A percentile compares a stretch with the other conserved stretches of the same genome.
Evolutionary conservation across 2,888 invertebrate species (phyloP).

Genomic region (Andrena trimmerana): DNA sequence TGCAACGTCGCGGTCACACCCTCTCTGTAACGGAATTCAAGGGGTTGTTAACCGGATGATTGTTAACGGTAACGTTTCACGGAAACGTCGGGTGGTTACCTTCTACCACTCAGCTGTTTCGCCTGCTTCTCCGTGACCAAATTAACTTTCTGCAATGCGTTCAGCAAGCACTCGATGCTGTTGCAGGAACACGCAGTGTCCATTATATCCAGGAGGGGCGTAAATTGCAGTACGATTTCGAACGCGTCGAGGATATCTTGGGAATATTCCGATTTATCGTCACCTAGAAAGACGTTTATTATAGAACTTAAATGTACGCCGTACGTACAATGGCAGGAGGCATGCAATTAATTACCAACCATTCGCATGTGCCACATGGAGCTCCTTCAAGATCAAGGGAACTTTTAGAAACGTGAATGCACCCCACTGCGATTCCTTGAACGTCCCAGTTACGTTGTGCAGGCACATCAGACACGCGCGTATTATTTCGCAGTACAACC

Average conservation of each 20-base stretch:
- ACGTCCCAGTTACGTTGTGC: conserved; percentile 93
- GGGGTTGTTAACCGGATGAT: not conserved
- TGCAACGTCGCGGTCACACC: conserved; percentile 88
- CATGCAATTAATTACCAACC: conserved; percentile 67
- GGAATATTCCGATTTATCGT: conserved; percentile 89
- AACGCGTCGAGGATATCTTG: conserved; percentile 93
- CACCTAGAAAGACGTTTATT: conserved; percentile 68
- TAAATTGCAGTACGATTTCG: conserved; percentile 93
- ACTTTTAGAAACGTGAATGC: conserved; percentile 97
- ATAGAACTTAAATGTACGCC: not conserved
- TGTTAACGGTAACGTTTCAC: not conserved
- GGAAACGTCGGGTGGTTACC: conserved; percentile 80
- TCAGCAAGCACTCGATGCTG: conserved; percentile 93
- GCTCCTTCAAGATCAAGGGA: conserved; percentile 91
- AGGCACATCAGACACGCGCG: conserved; percentile 96
- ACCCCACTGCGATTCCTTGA: conserved; percentile 96
- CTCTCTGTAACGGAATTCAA: conserved; percentile 85
- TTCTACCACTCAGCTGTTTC: conserved; percentile 89
- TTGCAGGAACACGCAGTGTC: conserved; percentile 96
- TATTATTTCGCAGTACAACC: conserved; percentile 95
- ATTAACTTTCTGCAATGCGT: conserved; percentile 92
- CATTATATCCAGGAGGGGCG: conserved; percentile 94
- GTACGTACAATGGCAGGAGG: not conserved
- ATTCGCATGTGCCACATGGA: conserved; percentile 88
- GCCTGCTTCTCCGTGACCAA: conserved; percentile 92